Percentiles rank a stretch among this genome's conserved stretches.
These are phyloP conservation scores for Calyptommatus sinebrachiatus DNA, from an alignment of 2,113 vertebrate species.

Conservation along the genomic window DNA sequence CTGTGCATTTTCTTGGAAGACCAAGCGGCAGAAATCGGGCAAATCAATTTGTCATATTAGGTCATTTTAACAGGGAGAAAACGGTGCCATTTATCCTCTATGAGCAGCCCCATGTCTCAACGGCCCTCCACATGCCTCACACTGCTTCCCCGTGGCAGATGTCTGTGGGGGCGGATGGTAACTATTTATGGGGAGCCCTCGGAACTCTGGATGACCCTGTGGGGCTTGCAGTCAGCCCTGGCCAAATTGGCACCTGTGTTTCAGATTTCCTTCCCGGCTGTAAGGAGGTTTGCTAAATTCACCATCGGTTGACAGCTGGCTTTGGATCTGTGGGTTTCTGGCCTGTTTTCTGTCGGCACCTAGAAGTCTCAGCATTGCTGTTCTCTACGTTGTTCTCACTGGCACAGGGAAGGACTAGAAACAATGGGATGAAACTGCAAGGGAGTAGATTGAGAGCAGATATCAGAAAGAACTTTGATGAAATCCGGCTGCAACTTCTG, in stretches of 20 bases:
- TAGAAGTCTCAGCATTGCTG: slow-evolving; percentile 40
- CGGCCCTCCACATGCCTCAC: slow-evolving; percentile 23
- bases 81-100: slow-evolving; percentile 49
- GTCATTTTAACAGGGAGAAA: background rate
- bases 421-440: no score
- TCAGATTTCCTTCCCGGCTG: slow-evolving; percentile 75
- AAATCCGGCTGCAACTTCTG: no score
- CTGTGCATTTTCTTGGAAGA: background rate
- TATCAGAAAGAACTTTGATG: no score
- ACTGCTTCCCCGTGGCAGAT: slow-evolving; percentile 39
- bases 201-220: slow-evolving; percentile 80
- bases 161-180: slow-evolving; percentile 45
- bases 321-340: background rate
- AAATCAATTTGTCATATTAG: background rate
- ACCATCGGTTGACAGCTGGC: slow-evolving; percentile 83
- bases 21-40: background rate
- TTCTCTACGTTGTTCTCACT: background rate
- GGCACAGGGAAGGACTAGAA: background rate
- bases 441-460: no score
- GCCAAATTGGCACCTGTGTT: slow-evolving; percentile 75
- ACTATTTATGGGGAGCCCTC: slow-evolving; percentile 59
- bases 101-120: no score
- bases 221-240: slow-evolving; percentile 79
- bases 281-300: slow-evolving; percentile 84
- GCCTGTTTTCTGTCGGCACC: slow-evolving; percentile 26